A percentile compares a stretch with the other conserved stretches of the same genome.
phyloP scores from a whole-genome alignment of 2,888 invertebrate species.

The Aphrophora alni region DNA sequence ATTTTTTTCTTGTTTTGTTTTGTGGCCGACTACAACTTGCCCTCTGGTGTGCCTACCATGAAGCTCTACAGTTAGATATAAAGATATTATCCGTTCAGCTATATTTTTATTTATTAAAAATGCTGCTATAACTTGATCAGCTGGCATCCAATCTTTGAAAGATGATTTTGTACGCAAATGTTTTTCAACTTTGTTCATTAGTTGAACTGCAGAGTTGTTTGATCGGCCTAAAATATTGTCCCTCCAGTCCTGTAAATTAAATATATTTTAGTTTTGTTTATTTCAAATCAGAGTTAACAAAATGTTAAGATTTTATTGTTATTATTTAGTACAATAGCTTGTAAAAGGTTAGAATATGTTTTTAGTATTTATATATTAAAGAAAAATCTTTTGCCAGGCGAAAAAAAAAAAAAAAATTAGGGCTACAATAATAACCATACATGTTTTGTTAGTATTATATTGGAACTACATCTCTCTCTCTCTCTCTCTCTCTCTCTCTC shows the following conservation, averaged over 20 bases:
- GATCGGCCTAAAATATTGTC: slow-evolving; percentile 32
- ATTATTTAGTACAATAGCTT: too few species aligned
- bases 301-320: too few species aligned
- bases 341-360: too few species aligned
- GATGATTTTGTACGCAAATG: slow-evolving; percentile 15
- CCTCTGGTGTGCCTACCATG: slow-evolving; percentile 44
- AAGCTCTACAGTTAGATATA: slow-evolving; percentile 9
- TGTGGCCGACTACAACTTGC: slow-evolving; percentile 45
- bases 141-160: not conserved
- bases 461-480: too few species aligned
- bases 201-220: slow-evolving; percentile 36
- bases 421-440: too few species aligned
- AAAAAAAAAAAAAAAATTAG: too few species aligned
- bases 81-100: not conserved
- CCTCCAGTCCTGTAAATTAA: slow-evolving; percentile 44
- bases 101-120: not conserved
- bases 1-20: slow-evolving; percentile 39
- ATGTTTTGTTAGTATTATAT: too few species aligned
- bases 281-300: too few species aligned
- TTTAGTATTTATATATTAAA: too few species aligned
- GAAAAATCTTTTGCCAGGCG: too few species aligned
- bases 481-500: too few species aligned
- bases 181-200: slow-evolving; percentile 43
- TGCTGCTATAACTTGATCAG: not conserved
- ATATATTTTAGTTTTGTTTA: too few species aligned